Base-by-base conservation (phyloP, 2,113 vertebrate species). In the Dromaius novaehollandiae region DNA sequence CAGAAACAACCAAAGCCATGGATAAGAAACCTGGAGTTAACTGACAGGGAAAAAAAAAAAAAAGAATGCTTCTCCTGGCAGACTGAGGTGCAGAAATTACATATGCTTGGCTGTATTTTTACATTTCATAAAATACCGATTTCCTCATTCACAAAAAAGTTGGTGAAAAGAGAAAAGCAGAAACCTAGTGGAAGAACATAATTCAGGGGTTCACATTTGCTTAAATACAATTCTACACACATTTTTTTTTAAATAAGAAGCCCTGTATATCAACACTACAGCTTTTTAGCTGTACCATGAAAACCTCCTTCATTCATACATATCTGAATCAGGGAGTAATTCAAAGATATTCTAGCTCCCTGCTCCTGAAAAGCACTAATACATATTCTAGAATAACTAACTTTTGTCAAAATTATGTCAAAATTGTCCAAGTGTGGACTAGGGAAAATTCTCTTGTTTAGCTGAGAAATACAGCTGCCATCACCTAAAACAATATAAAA, bases 301-400 rank as follows among this genome's bases (percentile, higher is more conserved):
- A 88, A 94, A 63, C n/a, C 17, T 76, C 77, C 40, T 36, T 5
- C 76, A 78, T 69, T 90, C 34, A 42, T 55, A 53, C 13, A 11
- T 80, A 80, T 13, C 32, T 90, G 51, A 51, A 65, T 82, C 44
- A 83, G 60, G 44, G 9, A 86, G 30, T 8, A 83, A 85, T 63
- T 88, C 46, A 70, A 92, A 91, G 55, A 80, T 95, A 90, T 58
- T 75, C 69, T 75, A 86, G 46, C 42, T 92, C 40, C 80, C 76
- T 92, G 40, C 53, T 91, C 90, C 96, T 93, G 77, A 96, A 90
- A 96, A 94, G 58, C 28, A 88, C 38, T 14, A 58, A 63, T 64
- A 60, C 0, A 0, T 92, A 86, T 82, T 91, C 46, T 80, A 46
- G 34, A 80, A 96, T 4, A 40, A 81, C 50, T 68, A 86, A 76